These are phyloP conservation scores for Cirrhinus mrigala DNA, from an alignment of 2,797 vertebrate genomes.

Conservation along the genomic window DNA sequence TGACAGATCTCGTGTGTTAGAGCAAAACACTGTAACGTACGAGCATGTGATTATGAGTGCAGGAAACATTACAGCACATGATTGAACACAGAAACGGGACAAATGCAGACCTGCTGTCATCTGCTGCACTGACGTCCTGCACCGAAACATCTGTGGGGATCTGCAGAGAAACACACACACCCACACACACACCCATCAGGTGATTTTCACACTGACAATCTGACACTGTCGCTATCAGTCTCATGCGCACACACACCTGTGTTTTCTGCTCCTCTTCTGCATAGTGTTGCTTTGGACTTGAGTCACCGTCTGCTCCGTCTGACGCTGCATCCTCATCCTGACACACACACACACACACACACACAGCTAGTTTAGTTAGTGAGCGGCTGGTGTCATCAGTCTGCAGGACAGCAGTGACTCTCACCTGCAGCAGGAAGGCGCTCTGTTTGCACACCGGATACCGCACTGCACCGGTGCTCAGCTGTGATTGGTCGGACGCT, in stretches of 20 bases:
- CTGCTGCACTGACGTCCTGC: neutral
- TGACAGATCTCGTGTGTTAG: neutral
- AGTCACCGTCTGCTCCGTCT: constrained; percentile 61
- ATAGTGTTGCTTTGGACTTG: constrained; percentile 75
- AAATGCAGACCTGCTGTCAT: neutral
- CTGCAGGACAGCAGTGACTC: neutral
- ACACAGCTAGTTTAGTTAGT: constrained; percentile 25
- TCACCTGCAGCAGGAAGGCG: constrained; percentile 78
- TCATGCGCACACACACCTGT: constrained; percentile 4
- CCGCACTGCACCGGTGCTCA: constrained; percentile 85
- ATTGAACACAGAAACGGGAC: neutral
- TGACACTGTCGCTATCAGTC: neutral
- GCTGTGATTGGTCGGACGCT: constrained; percentile 72
- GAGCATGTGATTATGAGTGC: neutral
- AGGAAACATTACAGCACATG: neutral
- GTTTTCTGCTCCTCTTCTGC: constrained; percentile 62
- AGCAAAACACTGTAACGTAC: neutral
- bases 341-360: constrained; percentile 18
- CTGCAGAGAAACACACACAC: neutral
- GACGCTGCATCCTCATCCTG: constrained; percentile 72
- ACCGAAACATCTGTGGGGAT: neutral
- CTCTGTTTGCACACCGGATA: constrained; percentile 82
- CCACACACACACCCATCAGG: neutral
- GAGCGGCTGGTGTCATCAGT: neutral
- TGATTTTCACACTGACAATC: neutral